Evolutionary conservation across 1,140 invertebrate genomes (phyloP).

Genomic region (Babylonia areolata): DNA sequence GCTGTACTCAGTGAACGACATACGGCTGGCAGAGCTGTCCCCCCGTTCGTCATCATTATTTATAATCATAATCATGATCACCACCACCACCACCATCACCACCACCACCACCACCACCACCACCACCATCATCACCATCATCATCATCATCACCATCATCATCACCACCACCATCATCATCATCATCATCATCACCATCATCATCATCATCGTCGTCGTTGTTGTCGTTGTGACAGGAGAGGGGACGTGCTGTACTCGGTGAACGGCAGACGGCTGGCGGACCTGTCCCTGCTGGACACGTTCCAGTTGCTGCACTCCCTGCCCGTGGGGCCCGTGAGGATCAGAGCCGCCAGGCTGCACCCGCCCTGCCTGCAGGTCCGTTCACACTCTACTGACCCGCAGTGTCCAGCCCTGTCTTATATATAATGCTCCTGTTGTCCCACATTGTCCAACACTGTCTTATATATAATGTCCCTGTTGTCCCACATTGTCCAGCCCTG

Average conservation of each 20-base stretch:
- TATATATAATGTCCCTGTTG: too few relatives aligned
- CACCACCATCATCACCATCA: background rate
- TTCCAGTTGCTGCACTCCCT: slow-evolving; percentile 65
- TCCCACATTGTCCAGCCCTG: too few relatives aligned
- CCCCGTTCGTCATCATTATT: background rate
- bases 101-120: background rate
- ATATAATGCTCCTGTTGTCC: too few relatives aligned
- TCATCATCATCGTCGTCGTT: background rate
- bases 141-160: slow-evolving; percentile 24
- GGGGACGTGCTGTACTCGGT: slow-evolving; percentile 66
- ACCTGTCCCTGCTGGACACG: slow-evolving; percentile 67
- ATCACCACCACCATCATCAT: slow-evolving; percentile 21
- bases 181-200: slow-evolving; percentile 28
- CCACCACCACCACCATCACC: slow-evolving; percentile 9
- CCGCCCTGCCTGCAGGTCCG: slow-evolving; percentile 21
- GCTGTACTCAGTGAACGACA: background rate
- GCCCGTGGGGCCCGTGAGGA: slow-evolving; percentile 58
- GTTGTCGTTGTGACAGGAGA: slow-evolving; percentile 53
- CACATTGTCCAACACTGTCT: too few relatives aligned
- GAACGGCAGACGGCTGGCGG: slow-evolving; percentile 61
- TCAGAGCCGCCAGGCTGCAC: slow-evolving; percentile 48
- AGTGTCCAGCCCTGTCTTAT: too few relatives aligned
- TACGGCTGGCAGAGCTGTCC: background rate
- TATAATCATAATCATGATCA: background rate
- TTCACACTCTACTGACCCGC: too few relatives aligned